A percentile compares a stretch with the other conserved stretches of the same genome.
Conservation (phyloP, 2,888 invertebrate species). For the Orchesella flavescens region DNA sequence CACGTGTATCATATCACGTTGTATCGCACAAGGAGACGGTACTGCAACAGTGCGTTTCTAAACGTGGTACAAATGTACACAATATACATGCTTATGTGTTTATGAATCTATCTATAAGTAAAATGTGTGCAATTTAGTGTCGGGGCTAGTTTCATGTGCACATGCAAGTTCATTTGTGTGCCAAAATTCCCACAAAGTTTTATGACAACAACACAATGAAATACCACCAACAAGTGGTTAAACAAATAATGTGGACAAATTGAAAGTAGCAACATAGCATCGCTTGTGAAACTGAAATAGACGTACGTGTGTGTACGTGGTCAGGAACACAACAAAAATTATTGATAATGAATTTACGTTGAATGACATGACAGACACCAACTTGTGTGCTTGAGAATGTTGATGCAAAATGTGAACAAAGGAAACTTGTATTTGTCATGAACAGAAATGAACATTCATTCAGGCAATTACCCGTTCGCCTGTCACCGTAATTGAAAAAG, state of each 20-base stretch:
- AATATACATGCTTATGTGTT: too few species aligned
- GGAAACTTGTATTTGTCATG: conserved; percentile 38
- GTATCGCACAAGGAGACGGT: neutral
- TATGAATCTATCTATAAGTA: too few species aligned
- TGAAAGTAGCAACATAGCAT: too few species aligned
- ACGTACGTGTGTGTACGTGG: neutral
- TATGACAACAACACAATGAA: neutral
- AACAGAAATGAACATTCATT: conserved; percentile 10
- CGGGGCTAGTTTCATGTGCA: neutral
- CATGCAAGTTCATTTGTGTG: neutral
- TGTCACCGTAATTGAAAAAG: conserved; percentile 40
- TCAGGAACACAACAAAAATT: neutral
- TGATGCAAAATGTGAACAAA: conserved; percentile 22
- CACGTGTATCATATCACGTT: neutral
- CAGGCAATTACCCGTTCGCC: neutral
- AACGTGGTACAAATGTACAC: too few species aligned
- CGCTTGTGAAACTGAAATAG: neutral
- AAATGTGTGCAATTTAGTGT: neutral
- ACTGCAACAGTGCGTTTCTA: too few species aligned
- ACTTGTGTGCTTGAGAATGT: neutral
- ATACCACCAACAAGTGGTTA: too few species aligned
- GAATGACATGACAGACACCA: conserved; percentile 7
- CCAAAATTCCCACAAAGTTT: neutral
- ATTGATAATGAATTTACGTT: conserved; percentile 9
- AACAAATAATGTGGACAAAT: too few species aligned